phyloP scores from a whole-genome alignment of 2,797 vertebrate species.

The Scyliorhinus canicula region DNA sequence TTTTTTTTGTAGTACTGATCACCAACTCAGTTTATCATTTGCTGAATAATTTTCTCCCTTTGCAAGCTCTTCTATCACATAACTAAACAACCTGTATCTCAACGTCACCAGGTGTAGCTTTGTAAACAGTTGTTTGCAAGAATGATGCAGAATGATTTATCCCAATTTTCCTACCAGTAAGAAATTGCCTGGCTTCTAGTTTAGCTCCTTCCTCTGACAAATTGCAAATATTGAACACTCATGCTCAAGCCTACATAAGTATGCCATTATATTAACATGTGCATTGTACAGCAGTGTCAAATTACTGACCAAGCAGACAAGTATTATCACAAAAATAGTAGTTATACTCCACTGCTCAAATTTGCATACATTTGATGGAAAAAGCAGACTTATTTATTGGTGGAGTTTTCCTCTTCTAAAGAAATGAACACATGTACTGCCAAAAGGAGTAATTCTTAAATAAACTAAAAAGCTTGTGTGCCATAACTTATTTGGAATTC shows the following conservation, averaged over 20 bases:
- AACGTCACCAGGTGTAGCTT: not conserved
- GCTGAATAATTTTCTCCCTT: not conserved
- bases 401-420: not conserved
- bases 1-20: not conserved
- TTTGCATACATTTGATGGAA: not conserved
- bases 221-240: not conserved
- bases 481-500: constrained; percentile 43
- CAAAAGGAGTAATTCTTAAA: not conserved
- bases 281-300: not conserved
- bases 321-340: not conserved
- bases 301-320: not conserved
- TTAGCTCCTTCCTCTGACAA: not conserved
- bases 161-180: not conserved
- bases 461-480: not conserved
- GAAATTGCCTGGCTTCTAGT: not conserved
- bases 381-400: not conserved
- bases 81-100: not conserved
- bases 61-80: not conserved
- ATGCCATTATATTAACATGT: not conserved
- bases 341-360: not conserved
- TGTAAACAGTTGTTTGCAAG: not conserved
- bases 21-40: not conserved
- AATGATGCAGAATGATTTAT: not conserved
- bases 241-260: not conserved
- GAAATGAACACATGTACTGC: not conserved